phyloP scores from a whole-genome alignment of 2,797 vertebrate species.

The Urophycis tenuis region DNA sequence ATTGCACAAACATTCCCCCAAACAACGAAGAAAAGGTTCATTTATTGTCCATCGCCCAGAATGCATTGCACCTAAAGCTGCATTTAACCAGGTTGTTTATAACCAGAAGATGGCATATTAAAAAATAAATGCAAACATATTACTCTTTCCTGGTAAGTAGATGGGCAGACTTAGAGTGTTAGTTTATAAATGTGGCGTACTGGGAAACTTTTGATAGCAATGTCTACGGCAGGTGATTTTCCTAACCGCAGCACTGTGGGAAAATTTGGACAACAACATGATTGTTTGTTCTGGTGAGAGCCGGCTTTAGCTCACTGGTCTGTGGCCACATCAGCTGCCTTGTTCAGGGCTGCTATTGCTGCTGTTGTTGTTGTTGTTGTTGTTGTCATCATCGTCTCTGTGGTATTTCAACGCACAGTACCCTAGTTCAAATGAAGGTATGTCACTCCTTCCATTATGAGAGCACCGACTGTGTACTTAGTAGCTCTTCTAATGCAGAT shows the following conservation, averaged over 20 bases:
- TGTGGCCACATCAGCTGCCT: slow-evolving; percentile 3
- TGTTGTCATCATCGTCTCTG: not conserved
- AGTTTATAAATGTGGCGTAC: not conserved
- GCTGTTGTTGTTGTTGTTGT: not conserved
- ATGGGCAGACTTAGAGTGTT: not conserved
- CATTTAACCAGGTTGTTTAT: not conserved
- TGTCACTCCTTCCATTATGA: not conserved
- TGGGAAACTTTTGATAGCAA: not conserved
- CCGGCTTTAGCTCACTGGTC: not conserved
- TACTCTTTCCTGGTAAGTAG: not conserved
- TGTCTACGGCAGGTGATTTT: not conserved
- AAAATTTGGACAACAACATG: slow-evolving; percentile 4
- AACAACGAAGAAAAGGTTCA: not conserved
- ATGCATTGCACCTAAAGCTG: not conserved
- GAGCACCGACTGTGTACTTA: not conserved
- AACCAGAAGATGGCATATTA: not conserved
- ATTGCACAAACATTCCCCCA: not conserved
- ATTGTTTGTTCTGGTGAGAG: not conserved
- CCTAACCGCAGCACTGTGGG: not conserved
- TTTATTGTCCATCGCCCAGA: not conserved
- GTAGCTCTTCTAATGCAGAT: not conserved
- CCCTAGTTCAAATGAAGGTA: not conserved
- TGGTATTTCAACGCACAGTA: not conserved
- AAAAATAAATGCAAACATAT: not conserved
- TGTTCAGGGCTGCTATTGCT: not conserved